These are phyloP conservation scores for Patiria miniata DNA, from an alignment of 35 echinoderm and acorn worm genomes.

Conservation along the genomic window DNA sequence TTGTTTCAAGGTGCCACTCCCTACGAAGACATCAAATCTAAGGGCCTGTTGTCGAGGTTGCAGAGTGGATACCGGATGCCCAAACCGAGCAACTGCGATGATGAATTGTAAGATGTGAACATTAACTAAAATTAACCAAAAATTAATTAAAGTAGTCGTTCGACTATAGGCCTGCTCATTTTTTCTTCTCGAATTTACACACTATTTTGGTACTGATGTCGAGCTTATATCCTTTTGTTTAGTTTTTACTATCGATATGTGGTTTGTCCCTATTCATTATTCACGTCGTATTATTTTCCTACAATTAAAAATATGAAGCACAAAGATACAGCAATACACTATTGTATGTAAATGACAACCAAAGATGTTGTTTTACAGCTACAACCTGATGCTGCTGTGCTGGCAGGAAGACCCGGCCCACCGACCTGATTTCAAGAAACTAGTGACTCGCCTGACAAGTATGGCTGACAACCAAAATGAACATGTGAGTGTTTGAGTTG, in stretches of 20 bases:
- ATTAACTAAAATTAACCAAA: not conserved
- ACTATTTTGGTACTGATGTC: not conserved
- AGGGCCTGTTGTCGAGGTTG: not conserved
- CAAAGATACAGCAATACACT: not conserved
- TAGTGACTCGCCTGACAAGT: not conserved
- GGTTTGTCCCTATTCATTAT: not conserved
- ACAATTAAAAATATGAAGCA: not conserved
- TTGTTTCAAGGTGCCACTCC: not conserved
- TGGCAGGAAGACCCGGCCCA: not conserved
- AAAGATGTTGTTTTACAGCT: not conserved
- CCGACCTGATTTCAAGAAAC: not conserved
- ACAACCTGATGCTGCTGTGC: not conserved
- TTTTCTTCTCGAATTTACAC: too few species aligned
- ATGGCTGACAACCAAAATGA: not conserved
- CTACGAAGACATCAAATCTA: not conserved
- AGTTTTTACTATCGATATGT: not conserved
- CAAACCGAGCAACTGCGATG: slow-evolving; percentile 5
- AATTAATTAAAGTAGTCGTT: too few species aligned
- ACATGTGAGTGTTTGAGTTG: not conserved
- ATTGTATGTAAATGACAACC: not conserved
- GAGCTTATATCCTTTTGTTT: not conserved
- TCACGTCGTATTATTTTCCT: not conserved
- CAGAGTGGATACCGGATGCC: slow-evolving; percentile 33
- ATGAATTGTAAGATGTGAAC: not conserved
- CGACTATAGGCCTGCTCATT: not conserved